Evolutionary conservation across 1,140 invertebrate species (phyloP).

Genomic region (Microplitis mediator): DNA sequence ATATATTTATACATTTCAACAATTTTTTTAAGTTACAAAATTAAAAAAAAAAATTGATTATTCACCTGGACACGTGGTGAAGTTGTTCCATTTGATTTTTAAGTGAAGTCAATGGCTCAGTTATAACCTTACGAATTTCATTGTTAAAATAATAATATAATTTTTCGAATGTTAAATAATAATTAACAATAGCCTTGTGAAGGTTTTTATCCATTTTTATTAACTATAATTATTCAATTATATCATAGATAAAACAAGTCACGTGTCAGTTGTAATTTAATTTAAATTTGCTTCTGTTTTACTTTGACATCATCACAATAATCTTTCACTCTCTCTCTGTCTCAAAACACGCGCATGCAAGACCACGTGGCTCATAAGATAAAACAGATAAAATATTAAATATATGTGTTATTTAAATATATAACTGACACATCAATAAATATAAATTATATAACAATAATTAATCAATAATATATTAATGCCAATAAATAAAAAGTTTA

Average conservation of each 20-base stretch:
- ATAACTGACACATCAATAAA: too few species aligned
- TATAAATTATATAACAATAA: too few species aligned
- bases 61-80: conserved; percentile 43
- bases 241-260: neutral
- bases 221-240: neutral
- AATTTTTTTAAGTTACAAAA: neutral
- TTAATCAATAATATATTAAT: too few species aligned
- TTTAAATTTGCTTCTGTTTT: too few species aligned
- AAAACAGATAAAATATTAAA: neutral
- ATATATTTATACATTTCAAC: neutral
- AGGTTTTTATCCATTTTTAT: conserved; percentile 38
- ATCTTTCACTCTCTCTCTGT: too few species aligned
- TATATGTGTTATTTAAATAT: neutral
- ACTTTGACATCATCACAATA: too few species aligned
- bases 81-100: conserved; percentile 48
- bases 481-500: too few species aligned
- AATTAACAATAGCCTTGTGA: conserved; percentile 41
- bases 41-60: neutral
- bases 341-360: neutral
- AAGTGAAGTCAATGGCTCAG: conserved; percentile 34
- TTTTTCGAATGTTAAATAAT: conserved; percentile 41
- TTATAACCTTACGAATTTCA: conserved; percentile 29
- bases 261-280: too few species aligned
- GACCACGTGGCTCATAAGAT: neutral
- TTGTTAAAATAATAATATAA: conserved; percentile 40